These are phyloP conservation scores for Poecile montanus DNA, from an alignment of 2,797 vertebrate species.

Conservation along the genomic window DNA sequence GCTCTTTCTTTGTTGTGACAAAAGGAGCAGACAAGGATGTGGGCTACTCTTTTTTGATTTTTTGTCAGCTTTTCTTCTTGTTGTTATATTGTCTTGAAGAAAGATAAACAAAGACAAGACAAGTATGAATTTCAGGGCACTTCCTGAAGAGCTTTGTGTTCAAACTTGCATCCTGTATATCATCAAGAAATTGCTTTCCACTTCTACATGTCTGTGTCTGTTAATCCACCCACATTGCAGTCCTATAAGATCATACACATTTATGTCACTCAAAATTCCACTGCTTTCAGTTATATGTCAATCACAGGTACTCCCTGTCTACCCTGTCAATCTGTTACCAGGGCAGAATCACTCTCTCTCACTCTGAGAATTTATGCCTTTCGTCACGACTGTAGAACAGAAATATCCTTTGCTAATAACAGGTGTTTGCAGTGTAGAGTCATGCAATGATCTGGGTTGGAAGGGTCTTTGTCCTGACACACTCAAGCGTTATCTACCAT, in stretches of 20 bases:
- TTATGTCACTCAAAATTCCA: constrained; percentile 29
- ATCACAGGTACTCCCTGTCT: constrained; percentile 31
- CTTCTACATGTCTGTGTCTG: neutral
- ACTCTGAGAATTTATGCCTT: constrained; percentile 11
- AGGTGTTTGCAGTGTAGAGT: neutral
- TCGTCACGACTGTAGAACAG: neutral
- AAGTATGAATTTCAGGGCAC: neutral
- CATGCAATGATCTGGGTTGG: neutral
- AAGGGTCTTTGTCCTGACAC: neutral
- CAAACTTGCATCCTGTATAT: constrained; percentile 13
- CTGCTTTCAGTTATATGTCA: constrained; percentile 40
- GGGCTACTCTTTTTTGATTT: neutral
- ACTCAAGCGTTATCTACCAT: neutral
- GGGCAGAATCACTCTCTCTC: constrained; percentile 9
- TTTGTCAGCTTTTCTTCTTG: neutral
- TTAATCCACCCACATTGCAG: constrained; percentile 31
- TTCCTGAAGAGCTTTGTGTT: constrained; percentile 29
- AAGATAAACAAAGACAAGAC: constrained; percentile 19
- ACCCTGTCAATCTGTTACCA: constrained; percentile 36
- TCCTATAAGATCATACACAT: constrained; percentile 21
- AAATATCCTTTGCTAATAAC: constrained; percentile 38
- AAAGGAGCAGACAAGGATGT: neutral
- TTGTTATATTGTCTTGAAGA: constrained; percentile 12
- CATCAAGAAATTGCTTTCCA: neutral
- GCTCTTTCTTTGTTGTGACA: neutral